Evolutionary conservation across 2,113 vertebrate genomes (phyloP), one percentile per base, ranked within the genome.

Genomic region (Atrichornis clamosus): DNA sequence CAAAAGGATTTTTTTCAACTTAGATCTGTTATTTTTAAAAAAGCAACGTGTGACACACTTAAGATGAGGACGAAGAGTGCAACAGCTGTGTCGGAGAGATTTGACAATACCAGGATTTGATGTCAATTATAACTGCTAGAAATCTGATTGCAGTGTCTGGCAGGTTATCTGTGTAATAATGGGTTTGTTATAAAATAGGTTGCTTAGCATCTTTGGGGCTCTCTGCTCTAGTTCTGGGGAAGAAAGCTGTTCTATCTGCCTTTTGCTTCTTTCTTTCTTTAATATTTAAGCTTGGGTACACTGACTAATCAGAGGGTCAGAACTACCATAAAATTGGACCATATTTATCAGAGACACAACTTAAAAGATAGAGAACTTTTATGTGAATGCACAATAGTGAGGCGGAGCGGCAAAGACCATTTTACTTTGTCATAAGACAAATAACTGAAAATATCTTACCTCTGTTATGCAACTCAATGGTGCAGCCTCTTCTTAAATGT

Each of bases 81-180:
- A 92, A 84, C 79, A 78, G 68, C 85, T 86, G 52, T 78, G 63
- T 81, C 35, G 30, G 68, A 74, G 52, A 93, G 92, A 93, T 95
- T 81, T 81, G 92, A 83, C 82, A 85, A 44, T 62, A 41, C 27
- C 18, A 37, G 72, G 60, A 80, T 91, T 90, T 93, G 60, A 72
- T 97, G 86, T 90, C 82, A 63, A 7, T 95, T 90, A 8, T 53
- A 75, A 84, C 59, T 90, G 79, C 79, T 70, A 30, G 72, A 70
- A 94, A 95, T 92, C 75, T 92, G 95, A 81, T 93, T 42, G 93
- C 82, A 64, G 4, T 52, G 60, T 84, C 82, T 84, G 87, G 60
- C 63, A 84, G 90, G 90, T 97, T 96, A 87, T 94, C 93, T 53
- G 1, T 75, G 60, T 32, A 79, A 72, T 89, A 92, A 94, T 50